Base-by-base conservation (phyloP, 2,888 invertebrate species). In the Tenthredo amoena region DNA sequence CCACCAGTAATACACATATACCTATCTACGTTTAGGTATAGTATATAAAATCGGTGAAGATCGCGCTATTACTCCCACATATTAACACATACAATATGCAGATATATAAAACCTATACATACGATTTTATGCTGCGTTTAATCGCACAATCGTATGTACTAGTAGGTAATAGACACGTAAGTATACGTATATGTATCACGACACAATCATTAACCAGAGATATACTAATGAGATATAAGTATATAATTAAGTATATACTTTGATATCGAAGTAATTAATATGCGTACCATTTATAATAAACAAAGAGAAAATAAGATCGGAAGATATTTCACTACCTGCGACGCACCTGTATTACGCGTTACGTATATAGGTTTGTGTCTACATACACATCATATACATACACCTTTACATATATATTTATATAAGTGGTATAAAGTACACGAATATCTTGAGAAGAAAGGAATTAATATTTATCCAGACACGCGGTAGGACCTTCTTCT, bases 231-330 rank as follows among this genome's bases (percentile, higher is more conserved):
- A 62, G 62, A 62, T 26, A 62, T 62, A 26, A 7, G 10, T 26
- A 62, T 50, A 50, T 50, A 50, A 43, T 58, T 10, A 62, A 26
- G 7, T 65, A 10, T 10, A 34, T 26, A 26, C 18, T 6, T 31
- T 15, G 31, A 68, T 34, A 68, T 34, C 68, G 21, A 12, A 68
- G 15, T 26, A 68, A 68, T 71, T 37, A 71, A 71, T 71, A 37
- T 37, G 18, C 34, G 37, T 21, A 26, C 10, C 21, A 26, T 26
- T 62, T 62, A 4, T 26, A 55, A n/a, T 55, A 62, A 62, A 71
- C 71, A 71, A 71, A 71, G 71, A 37, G 71, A 71, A 37, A 71
- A 71, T 71, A 71, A 15, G 1, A n/a, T n/a, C 71, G 71, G 37
- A 18, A 34, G 15, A 34, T 71, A 9, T 71, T 37, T 37, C 37